phyloP scores from a whole-genome alignment of 2,797 vertebrate species.

The Sphenopsis melanotis region DNA sequence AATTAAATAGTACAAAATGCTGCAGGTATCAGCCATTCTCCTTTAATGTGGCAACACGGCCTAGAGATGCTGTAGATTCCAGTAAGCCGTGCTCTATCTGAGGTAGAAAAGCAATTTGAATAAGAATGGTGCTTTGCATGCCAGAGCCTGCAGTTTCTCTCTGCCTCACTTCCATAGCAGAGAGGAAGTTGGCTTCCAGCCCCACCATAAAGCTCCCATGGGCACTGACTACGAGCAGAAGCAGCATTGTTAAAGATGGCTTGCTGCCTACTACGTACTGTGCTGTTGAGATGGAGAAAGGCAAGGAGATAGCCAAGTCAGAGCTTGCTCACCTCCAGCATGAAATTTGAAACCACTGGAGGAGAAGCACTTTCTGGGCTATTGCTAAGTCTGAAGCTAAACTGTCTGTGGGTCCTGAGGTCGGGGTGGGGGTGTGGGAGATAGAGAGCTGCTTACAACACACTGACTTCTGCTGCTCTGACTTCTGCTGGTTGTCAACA shows the following conservation, averaged over 20 bases:
- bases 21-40: background rate
- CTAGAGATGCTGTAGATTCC: background rate
- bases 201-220: background rate
- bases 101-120: background rate
- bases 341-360: background rate
- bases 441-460: background rate
- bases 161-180: background rate
- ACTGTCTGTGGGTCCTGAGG: background rate
- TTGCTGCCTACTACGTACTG: background rate
- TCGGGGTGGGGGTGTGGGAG: background rate
- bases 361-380: background rate
- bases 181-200: background rate
- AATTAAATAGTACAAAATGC: background rate
- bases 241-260: background rate
- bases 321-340: background rate
- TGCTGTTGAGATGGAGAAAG: background rate
- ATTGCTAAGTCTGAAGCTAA: background rate
- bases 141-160: background rate
- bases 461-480: background rate
- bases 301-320: background rate
- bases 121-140: constrained; percentile 7
- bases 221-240: background rate
- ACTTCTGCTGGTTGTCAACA: background rate
- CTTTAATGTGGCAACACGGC: background rate
- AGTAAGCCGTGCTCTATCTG: background rate